Conservation (phyloP, 2,113 vertebrate genomes). For the Gallinago paraguaiae region DNA sequence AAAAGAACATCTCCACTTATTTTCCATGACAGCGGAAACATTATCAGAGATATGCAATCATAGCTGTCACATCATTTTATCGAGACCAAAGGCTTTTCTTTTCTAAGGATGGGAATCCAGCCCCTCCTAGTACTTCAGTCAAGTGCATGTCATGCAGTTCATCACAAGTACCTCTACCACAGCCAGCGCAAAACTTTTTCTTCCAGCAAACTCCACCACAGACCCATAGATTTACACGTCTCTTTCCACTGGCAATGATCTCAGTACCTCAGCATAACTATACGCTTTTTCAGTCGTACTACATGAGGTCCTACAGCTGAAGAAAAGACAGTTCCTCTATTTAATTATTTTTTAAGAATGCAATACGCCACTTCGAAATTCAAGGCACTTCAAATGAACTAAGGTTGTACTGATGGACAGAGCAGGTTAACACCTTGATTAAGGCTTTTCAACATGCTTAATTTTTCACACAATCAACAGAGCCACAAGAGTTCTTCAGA, state of each 20-base stretch:
- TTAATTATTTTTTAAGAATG: neutral
- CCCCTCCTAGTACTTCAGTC: neutral
- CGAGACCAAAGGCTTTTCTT: neutral
- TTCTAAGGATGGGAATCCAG: neutral
- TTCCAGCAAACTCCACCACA: neutral
- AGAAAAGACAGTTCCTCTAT: neutral
- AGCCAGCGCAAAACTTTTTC: neutral
- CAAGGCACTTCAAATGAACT: neutral
- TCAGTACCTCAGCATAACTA: accelerated
- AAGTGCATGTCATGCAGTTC: neutral
- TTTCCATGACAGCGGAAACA: neutral
- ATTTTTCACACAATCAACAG: neutral
- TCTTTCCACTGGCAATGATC: neutral
- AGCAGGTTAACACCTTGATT: neutral
- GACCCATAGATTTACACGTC: neutral
- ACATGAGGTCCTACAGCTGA: neutral
- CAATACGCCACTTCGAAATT: neutral
- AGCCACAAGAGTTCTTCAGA: neutral
- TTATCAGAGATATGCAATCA: neutral
- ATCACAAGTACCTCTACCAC: neutral
- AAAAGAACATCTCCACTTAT: neutral
- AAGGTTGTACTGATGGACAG: neutral
- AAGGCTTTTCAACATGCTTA: neutral
- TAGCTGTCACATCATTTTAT: neutral
- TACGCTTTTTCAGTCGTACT: neutral